phyloP scores from a whole-genome alignment of 2,113 vertebrate genomes.

The Oryzias javanicus region DNA sequence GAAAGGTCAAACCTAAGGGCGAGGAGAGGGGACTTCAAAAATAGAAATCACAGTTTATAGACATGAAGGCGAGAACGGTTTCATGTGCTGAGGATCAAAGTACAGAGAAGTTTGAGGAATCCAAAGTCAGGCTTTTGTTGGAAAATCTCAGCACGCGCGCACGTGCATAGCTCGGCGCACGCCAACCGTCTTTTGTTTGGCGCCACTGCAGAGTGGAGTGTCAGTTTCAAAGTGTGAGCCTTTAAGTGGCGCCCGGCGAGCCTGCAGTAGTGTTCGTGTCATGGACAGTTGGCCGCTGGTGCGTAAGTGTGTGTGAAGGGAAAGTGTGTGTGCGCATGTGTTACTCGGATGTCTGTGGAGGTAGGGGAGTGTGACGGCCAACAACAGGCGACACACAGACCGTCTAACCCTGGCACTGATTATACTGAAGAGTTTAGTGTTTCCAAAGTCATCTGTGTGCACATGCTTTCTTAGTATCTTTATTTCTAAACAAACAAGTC shows the following conservation, averaged over 20 bases:
- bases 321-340: constrained; percentile 28
- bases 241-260: constrained; percentile 68
- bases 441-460: not conserved
- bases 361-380: constrained; percentile 54
- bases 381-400: constrained; percentile 48
- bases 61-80: constrained; percentile 13
- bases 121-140: constrained; percentile 31
- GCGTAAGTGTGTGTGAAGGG: constrained; percentile 34
- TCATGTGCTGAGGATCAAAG: constrained; percentile 11
- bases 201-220: constrained; percentile 62
- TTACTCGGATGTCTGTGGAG: constrained; percentile 37
- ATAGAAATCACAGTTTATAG: constrained; percentile 43
- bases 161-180: constrained; percentile 13
- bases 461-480: not conserved
- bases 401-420: constrained; percentile 52
- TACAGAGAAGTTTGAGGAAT: constrained; percentile 24
- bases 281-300: constrained; percentile 60
- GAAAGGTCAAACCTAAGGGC: constrained; percentile 45
- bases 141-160: constrained; percentile 15
- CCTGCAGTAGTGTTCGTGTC: constrained; percentile 63
- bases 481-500: not conserved
- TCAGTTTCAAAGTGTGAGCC: constrained; percentile 71
- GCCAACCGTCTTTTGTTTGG: constrained; percentile 54
- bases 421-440: constrained; percentile 5
- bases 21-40: constrained; percentile 39